A percentile compares a stretch with the other conserved stretches of the same genome.
These are phyloP conservation scores for Marronus borbonicus DNA, from an alignment of 2,888 invertebrate genomes.

Conservation along the genomic window DNA sequence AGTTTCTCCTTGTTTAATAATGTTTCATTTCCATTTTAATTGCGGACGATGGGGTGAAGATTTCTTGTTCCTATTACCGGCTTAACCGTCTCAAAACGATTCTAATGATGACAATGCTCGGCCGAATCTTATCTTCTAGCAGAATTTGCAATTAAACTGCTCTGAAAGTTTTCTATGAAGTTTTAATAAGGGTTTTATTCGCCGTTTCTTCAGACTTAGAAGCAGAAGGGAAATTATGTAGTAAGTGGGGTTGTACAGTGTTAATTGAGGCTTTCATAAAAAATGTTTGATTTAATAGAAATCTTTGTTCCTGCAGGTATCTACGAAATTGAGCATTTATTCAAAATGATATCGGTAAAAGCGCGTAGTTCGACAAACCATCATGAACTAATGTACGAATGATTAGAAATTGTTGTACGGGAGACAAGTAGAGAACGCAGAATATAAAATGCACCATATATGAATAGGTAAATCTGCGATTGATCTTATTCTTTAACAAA, in stretches of 20 bases:
- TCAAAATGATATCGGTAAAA: too few species aligned
- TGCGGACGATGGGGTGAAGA: constrained; percentile 1
- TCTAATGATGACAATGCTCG: background rate
- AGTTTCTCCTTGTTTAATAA: constrained; percentile 13
- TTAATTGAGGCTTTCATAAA: too few species aligned
- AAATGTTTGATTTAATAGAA: too few species aligned
- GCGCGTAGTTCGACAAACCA: too few species aligned
- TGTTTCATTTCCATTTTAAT: constrained; percentile 19
- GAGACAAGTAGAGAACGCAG: too few species aligned
- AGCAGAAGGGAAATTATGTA: background rate
- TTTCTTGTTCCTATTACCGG: background rate
- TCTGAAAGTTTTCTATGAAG: background rate
- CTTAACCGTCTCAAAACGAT: constrained; percentile 4
- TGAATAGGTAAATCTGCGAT: too few species aligned
- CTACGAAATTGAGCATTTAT: too few species aligned
- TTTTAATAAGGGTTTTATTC: constrained; percentile 7
- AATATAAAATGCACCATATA: too few species aligned
- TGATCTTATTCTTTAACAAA: too few species aligned
- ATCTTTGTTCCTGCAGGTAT: too few species aligned
- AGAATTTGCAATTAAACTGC: constrained; percentile 18
- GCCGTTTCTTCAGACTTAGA: background rate
- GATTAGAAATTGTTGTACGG: too few species aligned
- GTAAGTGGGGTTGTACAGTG: background rate
- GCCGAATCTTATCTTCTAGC: background rate
- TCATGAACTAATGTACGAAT: too few species aligned